Evolutionary conservation across 2,113 vertebrate species (phyloP), one percentile per base, ranked within the genome.

Genomic region (Melanostigma gelatinosum): DNA sequence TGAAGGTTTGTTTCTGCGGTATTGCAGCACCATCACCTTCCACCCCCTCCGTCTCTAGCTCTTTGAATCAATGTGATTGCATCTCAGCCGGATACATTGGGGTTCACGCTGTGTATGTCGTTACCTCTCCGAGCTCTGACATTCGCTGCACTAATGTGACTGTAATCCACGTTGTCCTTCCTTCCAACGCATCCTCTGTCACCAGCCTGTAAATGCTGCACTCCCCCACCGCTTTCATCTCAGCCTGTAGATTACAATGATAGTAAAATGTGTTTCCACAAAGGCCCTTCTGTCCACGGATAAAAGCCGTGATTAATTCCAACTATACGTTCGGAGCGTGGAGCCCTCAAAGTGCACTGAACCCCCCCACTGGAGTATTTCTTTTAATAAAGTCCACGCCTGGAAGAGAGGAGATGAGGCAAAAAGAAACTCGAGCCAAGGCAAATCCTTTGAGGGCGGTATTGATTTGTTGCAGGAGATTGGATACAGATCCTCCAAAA

Each of bases 381-480:
- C 32, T 83, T 87, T 81, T 87, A 79, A 75, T 89, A 75, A 80
- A 72, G 48, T 72, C 66, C 64, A 70, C 61, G n/a, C 18, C 48
- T 80, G 29, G 38, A 74, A 79, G 83, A 66, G 16, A 67, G 27
- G 71, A 75, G 66, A 84, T 72, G 68, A 75, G 79, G 62, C 42
- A 75, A 72, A 66, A 84, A 81, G 48, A 63, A 81, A 85, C 63
- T 67, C 2, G 27, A 48, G 85, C 72, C 68, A 57, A 73, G 68
- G 66, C 72, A 83, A 72, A 79, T 80, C 78, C 78, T 48, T 3
- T 64, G 58, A 82, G 82, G 69, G n/a, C 0, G 2, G 9, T 77
- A 78, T 86, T 82, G 85, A 89, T 92, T 88, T 87, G 68, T 81
- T 72, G 20, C 44, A 81, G 60, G 40, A 71, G 77, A 85, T 84